phyloP scores from a whole-genome alignment of 2,113 vertebrate genomes.

The Ivindomyrus marchei region DNA sequence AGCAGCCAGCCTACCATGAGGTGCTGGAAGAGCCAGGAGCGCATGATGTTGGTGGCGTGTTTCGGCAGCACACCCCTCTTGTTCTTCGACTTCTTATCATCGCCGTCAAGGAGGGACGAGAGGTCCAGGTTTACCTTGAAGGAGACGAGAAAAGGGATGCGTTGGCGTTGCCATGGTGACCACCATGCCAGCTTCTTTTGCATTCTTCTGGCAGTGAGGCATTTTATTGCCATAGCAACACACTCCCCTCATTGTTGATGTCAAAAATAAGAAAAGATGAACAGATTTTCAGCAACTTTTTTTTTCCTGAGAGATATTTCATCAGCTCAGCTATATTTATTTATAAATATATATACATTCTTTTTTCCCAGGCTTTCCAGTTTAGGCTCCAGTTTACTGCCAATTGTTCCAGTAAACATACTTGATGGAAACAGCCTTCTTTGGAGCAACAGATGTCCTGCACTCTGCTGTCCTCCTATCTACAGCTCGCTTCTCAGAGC shows the following conservation, averaged over 20 bases:
- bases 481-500: background rate
- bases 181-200: slow-evolving; percentile 57
- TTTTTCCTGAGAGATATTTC: slow-evolving; percentile 34
- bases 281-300: slow-evolving; percentile 31
- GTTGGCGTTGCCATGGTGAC: slow-evolving; percentile 65
- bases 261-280: slow-evolving; percentile 51
- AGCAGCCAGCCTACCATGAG: slow-evolving; percentile 81
- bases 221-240: slow-evolving; percentile 66
- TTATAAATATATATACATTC: background rate
- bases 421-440: background rate
- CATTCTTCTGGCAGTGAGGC: slow-evolving; percentile 52
- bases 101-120: slow-evolving; percentile 85
- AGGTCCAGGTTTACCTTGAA: slow-evolving; percentile 92
- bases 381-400: background rate
- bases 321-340: slow-evolving; percentile 11
- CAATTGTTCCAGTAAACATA: slow-evolving; percentile 7
- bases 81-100: slow-evolving; percentile 98
- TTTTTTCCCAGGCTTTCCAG: background rate
- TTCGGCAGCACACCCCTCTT: slow-evolving; percentile 94
- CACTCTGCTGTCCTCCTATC: background rate
- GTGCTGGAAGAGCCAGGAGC: slow-evolving; percentile 98
- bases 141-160: slow-evolving; percentile 34
- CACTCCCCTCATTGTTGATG: slow-evolving; percentile 53
- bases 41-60: slow-evolving; percentile 98
- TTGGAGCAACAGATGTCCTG: background rate